A percentile compares a stretch with the other conserved stretches of the same genome.
phyloP scores from a whole-genome alignment of 2,888 invertebrate species.

The Carpatolechia fugitivella region DNA sequence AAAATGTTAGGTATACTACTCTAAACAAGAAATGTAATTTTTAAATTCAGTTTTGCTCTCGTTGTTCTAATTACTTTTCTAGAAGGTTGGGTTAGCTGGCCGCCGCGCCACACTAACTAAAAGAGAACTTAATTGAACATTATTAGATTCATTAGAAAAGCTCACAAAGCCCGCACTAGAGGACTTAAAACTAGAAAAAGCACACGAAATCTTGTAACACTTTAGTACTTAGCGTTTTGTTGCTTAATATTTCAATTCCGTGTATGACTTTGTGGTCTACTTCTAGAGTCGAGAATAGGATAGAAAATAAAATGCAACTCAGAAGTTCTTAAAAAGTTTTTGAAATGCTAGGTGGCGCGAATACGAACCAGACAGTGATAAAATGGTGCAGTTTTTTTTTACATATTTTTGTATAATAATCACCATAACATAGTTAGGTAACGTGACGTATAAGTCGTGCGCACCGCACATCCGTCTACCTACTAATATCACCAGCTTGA shows the following conservation, averaged over 20 bases:
- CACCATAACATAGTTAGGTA: too few species aligned
- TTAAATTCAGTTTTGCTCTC: not conserved
- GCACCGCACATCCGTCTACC: constrained; percentile 49
- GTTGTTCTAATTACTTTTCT: constrained; percentile 16
- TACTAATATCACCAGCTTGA: constrained; percentile 52
- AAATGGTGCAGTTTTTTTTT: too few species aligned
- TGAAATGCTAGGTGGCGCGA: too few species aligned
- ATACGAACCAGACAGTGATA: too few species aligned
- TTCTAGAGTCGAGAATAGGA: too few species aligned
- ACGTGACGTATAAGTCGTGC: constrained; percentile 30
- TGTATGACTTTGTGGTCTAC: too few species aligned
- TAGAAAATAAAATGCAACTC: too few species aligned
- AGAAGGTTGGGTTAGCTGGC: constrained; percentile 15
- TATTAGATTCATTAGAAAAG: constrained; percentile 41
- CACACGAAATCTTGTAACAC: not conserved
- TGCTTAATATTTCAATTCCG: not conserved
- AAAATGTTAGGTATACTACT: too few species aligned
- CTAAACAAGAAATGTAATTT: not conserved
- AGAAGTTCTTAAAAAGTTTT: too few species aligned
- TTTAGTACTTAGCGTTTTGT: not conserved
- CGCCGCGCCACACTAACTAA: constrained; percentile 31
- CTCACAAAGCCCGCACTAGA: constrained; percentile 25
- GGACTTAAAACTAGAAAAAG: not conserved
- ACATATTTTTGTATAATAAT: too few species aligned
- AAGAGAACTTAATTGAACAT: constrained; percentile 37